Base-by-base conservation (phyloP, 2,888 invertebrate genomes). In the Epinotia ramella region DNA sequence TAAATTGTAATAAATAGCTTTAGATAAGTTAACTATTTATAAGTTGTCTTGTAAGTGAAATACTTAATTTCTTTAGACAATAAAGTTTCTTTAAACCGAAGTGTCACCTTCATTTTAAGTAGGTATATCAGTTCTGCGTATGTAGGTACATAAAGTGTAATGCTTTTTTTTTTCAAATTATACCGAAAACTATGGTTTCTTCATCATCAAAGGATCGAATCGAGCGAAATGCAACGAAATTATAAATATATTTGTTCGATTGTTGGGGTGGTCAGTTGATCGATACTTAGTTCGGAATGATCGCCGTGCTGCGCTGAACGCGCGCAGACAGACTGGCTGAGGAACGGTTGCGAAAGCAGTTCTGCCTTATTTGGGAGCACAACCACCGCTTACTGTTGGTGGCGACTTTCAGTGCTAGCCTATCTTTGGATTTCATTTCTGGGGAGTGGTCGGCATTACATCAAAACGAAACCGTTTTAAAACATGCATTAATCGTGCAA, bases 331-430 rank as follows among this genome's bases (percentile, higher is more conserved):
- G 71, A 56, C 67, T 46, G 76, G 77, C 81, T 81, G 83, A 71
- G 73, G 73, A 77, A 65, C 56, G 68, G 72, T 78, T 77, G 80
- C 80, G 88, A 91, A 91, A 91, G 90, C 87, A 79, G 88, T 81
- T 56, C 72, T 76, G 28, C 90, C 88, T 80, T 89, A 88, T 88
- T 84, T 78, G 88, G 82, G 64, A 82, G 78, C 13, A 71, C 63
- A 79, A 80, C 78, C 18, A 67, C 77, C 44, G 77, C 78, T 79
- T 78, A 81, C 83, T 76, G 56, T 18, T 28, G 24, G 24, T 24
- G n/a, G 73, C 83, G 79, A 87, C 89, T 90, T 90, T 90, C 89
- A 88, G 89, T 83, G 59, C 59, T 44, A 44, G 11, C 44, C 59
- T 69, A 69, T 60, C 69, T 59, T 46, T 46, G 69, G 59, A 46